Conservation (phyloP, 2,888 invertebrate species). For the Apomyelois bistriatella region DNA sequence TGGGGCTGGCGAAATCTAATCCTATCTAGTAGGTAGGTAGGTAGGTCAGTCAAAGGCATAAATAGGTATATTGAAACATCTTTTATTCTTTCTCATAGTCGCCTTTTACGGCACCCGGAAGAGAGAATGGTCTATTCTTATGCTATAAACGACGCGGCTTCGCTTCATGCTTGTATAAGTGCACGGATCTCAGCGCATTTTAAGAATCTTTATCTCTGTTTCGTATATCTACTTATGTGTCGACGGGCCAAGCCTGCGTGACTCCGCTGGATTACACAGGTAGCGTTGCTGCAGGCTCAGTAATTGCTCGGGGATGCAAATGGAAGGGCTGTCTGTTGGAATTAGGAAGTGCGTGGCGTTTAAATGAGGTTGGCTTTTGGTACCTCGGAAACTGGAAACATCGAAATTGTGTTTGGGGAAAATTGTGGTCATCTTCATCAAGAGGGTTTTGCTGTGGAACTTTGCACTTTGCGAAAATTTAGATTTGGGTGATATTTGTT, state of each 20-base stretch:
- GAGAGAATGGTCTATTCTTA: too few relatives aligned
- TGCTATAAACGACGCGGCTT: too few relatives aligned
- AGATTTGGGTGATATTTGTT: too few relatives aligned
- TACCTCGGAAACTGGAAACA: conserved; percentile 1
- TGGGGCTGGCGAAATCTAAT: too few relatives aligned
- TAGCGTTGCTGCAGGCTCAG: conserved; percentile 1
- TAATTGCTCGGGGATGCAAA: conserved; percentile 9
- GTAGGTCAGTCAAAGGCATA: too few relatives aligned
- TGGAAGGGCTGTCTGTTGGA: conserved; percentile 8
- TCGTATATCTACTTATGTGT: background rate
- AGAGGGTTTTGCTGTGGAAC: too few relatives aligned
- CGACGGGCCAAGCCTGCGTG: conserved; percentile 37
- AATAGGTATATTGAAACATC: too few relatives aligned
- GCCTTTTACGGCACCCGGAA: too few relatives aligned
- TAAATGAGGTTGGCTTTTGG: conserved; percentile 2
- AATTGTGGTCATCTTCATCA: conserved; percentile 16
- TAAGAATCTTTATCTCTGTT: background rate
- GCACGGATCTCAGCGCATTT: too few relatives aligned
- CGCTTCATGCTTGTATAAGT: background rate
- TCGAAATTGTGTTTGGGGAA: conserved; percentile 24
- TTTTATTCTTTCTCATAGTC: too few relatives aligned
- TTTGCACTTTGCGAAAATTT: too few relatives aligned
- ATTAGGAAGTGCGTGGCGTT: conserved; percentile 6
- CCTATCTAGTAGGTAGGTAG: too few relatives aligned
- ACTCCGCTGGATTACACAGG: conserved; percentile 39